Percentiles rank a stretch among this genome's conserved stretches.
Evolutionary conservation across 2,113 vertebrate species (phyloP).

Genomic region (Paradisaea rubra): DNA sequence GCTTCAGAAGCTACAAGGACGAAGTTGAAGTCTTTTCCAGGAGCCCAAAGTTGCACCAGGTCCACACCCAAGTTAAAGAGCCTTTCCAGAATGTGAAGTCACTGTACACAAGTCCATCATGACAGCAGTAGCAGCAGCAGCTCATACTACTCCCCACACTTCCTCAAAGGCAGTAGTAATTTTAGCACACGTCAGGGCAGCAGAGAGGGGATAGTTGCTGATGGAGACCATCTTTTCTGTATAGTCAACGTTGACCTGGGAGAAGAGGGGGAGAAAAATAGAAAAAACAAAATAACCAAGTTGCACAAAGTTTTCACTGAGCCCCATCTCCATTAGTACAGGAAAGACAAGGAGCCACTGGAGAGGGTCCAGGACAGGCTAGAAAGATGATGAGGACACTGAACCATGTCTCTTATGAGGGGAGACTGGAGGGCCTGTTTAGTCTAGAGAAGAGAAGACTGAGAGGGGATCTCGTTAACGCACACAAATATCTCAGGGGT

Average conservation of each 20-base stretch:
- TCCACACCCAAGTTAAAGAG: background rate
- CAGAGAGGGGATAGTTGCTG: constrained; percentile 96
- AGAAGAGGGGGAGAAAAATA: background rate
- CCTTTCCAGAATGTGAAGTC: background rate
- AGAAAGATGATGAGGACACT: background rate
- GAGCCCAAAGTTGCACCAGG: background rate
- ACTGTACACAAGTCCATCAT: background rate
- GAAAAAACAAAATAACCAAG: background rate
- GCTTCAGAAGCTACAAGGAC: background rate
- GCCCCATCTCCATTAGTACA: background rate
- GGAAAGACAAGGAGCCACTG: background rate
- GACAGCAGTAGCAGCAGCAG: background rate
- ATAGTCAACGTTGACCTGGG: constrained; percentile 87
- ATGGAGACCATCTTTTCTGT: constrained; percentile 90
- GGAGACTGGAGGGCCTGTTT: background rate
- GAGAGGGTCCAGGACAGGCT: background rate
- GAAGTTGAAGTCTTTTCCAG: background rate
- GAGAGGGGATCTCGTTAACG: background rate
- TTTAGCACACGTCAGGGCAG: constrained; percentile 92
- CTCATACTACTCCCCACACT: constrained; percentile 88
- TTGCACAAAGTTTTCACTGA: background rate
- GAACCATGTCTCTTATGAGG: background rate
- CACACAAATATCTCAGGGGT: background rate
- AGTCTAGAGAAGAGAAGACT: too few species aligned
- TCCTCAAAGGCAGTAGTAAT: constrained; percentile 95